Evolutionary conservation across 2,113 vertebrate species (phyloP), one percentile per base, ranked within the genome.

Genomic region (Ictalurus punctatus): DNA sequence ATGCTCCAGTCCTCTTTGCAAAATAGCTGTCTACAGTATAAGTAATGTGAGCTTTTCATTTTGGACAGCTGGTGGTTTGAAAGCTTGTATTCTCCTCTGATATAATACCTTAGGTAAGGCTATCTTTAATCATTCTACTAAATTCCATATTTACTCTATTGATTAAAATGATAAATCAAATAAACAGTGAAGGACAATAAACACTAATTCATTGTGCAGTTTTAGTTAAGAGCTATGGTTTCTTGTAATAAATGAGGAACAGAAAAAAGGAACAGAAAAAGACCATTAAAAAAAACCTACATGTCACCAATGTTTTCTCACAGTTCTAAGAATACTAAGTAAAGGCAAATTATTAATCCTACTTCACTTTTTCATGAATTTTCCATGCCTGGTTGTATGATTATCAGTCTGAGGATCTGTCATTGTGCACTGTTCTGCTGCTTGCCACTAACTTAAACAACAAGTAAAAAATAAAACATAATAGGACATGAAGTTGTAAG

Each of bases 261-360:
- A 58, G 52, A 86, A 86, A 86, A 74, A 74, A 6, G 69, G 48
- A 85, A 56, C n/a, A 37, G 8, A 83, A 83, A 61, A 37, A 58
- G 17, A 4, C 13, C 19, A 12, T 21, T 69, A 30, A 52, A 85
- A 27, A 34, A 3, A 67, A 2, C 1, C 12, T 48, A 1, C 0
- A 30, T n/a, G 6, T 79, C 5, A n/a, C 76, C 16, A 12, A 19
- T 52, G 8, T 4, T 69, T 0, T 23, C 6, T 54, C 14, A 85
- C 25, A 34, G 65, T 71, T 71, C 48, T 73, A 73, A 58, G n/a
- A n/a, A 73, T 34, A 6, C n/a, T 61, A 34, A 5, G 30, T 14
- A 61, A 61, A 23, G 19, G 13, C 34, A 13, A 61, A 13, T 40
- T 25, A 58, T 59, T 37, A 14, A 61, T 23, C 17, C 30, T 37